Conservation (phyloP, 2,888 invertebrate genomes). For the Heteropelma amictum region DNA sequence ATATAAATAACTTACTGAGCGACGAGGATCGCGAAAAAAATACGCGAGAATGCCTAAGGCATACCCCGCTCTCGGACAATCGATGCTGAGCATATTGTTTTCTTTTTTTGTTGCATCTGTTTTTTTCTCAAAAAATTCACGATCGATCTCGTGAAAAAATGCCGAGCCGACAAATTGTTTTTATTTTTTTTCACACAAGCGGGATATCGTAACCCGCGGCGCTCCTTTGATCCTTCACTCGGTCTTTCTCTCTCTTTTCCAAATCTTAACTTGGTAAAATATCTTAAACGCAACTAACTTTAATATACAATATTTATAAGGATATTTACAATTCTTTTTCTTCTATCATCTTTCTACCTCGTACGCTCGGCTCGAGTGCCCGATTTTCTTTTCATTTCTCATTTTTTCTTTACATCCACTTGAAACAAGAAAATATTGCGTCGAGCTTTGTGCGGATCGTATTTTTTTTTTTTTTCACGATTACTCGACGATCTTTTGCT, state of each 20-base stretch:
- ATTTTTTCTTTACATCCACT: conserved; percentile 32
- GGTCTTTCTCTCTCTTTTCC: conserved; percentile 30
- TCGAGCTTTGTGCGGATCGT: conserved; percentile 24
- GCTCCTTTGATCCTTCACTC: conserved; percentile 24
- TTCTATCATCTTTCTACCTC: conserved; percentile 8
- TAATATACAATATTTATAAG: conserved; percentile 59
- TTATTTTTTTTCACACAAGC: conserved; percentile 7
- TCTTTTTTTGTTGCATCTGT: too few relatives aligned
- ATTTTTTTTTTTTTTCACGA: neutral
- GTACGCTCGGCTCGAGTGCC: conserved; percentile 54
- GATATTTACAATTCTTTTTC: conserved; percentile 51
- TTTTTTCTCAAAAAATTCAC: conserved; percentile 1
- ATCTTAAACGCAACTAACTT: conserved; percentile 57
- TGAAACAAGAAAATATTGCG: conserved; percentile 27
- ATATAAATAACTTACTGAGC: conserved; percentile 55
- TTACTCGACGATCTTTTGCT: conserved; percentile 32
- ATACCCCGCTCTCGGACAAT: conserved; percentile 16
- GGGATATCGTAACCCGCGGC: conserved; percentile 10
- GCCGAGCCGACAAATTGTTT: conserved; percentile 11
- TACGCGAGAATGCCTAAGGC: conserved; percentile 45
- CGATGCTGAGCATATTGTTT: conserved; percentile 9
- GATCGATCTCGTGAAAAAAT: conserved; percentile 23
- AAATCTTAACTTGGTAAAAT: conserved; percentile 51
- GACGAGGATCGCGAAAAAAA: conserved; percentile 28
- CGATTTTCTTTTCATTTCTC: conserved; percentile 37